Percentiles rank a stretch among this genome's conserved stretches.
phyloP scores from a whole-genome alignment of 2,888 invertebrate genomes.

The Hypomecis atomaria region DNA sequence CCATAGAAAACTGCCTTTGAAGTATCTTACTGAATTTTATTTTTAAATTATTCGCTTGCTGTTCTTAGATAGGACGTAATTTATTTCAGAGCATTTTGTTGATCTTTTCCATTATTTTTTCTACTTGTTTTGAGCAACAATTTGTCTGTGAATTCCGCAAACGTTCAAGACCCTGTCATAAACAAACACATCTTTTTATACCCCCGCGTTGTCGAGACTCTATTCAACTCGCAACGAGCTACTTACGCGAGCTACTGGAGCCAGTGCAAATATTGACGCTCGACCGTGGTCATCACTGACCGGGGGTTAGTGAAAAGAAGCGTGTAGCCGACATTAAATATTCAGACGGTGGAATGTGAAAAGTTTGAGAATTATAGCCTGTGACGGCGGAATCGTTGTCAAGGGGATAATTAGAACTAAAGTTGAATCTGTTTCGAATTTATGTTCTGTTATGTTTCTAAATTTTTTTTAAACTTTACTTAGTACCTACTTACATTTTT shows the following conservation, averaged over 20 bases:
- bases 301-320: slow-evolving; percentile 61
- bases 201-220: slow-evolving; percentile 57
- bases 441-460: slow-evolving; percentile 25
- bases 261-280: slow-evolving; percentile 73
- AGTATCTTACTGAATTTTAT: too few relatives aligned
- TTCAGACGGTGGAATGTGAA: slow-evolving; percentile 48
- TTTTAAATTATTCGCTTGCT: too few relatives aligned
- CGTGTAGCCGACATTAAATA: slow-evolving; percentile 62
- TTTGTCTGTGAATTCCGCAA: background rate
- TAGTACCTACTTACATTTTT: background rate
- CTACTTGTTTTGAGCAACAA: background rate
- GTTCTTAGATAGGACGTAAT: too few relatives aligned
- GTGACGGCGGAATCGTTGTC: slow-evolving; percentile 36
- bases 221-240: slow-evolving; percentile 76
- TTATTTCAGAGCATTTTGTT: too few relatives aligned
- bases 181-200: slow-evolving; percentile 55
- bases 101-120: too few relatives aligned
- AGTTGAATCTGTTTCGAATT: slow-evolving; percentile 35
- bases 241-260: slow-evolving; percentile 70
- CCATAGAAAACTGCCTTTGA: too few relatives aligned
- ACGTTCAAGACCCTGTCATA: slow-evolving; percentile 49
- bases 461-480: slow-evolving; percentile 14
- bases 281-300: slow-evolving; percentile 77
- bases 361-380: slow-evolving; percentile 39
- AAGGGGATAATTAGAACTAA: slow-evolving; percentile 37